Percentiles rank a stretch among this genome's conserved stretches.
Conservation (phyloP, 2,888 invertebrate genomes). For the Dryococelus australis region DNA sequence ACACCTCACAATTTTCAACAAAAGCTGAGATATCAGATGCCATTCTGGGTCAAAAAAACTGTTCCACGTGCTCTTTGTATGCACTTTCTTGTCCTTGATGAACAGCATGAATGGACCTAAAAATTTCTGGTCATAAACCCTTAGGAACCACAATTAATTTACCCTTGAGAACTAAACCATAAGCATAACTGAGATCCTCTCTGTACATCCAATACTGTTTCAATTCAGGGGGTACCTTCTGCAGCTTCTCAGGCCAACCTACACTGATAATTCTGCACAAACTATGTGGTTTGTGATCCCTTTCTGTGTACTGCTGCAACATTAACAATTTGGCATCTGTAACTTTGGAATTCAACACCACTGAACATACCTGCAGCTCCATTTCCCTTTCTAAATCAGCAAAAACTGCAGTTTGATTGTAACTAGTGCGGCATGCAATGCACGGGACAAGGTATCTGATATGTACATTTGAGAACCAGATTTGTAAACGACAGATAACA, state of each 20-base stretch:
- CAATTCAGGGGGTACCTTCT: not conserved
- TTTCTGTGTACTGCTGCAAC: not conserved
- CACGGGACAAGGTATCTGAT: not conserved
- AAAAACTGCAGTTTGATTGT: not conserved
- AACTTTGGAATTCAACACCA: too few species aligned
- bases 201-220: not conserved
- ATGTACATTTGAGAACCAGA: not conserved
- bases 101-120: not conserved
- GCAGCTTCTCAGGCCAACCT: not conserved
- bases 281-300: not conserved
- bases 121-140: not conserved
- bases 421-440: too few species aligned
- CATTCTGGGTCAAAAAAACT: not conserved
- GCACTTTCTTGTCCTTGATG: not conserved
- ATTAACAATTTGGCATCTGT: too few species aligned
- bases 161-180: not conserved
- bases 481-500: not conserved
- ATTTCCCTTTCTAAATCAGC: not conserved
- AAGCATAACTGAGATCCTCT: not conserved
- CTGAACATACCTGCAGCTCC: not conserved
- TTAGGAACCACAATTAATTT: not conserved
- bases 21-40: too few species aligned
- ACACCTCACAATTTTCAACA: too few species aligned
- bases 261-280: not conserved
- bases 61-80: not conserved